Evolutionary conservation across 2,113 vertebrate species (phyloP).

Genomic region (Gnathonemus echidnorhynchus): DNA sequence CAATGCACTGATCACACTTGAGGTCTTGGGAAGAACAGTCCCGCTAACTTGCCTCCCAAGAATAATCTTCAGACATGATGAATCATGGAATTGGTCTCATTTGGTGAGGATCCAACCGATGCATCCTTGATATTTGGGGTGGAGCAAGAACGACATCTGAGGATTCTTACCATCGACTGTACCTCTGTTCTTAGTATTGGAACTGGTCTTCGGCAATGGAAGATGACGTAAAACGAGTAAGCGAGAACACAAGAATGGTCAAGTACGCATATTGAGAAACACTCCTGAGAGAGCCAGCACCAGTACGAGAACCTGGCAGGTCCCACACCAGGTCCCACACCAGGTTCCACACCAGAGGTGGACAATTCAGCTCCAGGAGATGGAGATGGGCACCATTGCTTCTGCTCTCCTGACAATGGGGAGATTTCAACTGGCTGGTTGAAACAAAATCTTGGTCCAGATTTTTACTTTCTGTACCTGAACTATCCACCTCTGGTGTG

Average conservation of each 20-base stretch:
- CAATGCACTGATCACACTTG: background rate
- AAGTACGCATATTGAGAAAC: background rate
- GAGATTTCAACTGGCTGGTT: background rate
- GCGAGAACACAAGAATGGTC: background rate
- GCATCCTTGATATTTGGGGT: background rate
- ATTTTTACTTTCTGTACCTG: background rate
- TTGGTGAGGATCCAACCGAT: background rate
- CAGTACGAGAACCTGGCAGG: too few species aligned
- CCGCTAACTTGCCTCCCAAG: background rate
- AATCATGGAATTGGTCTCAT: background rate
- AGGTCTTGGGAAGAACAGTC: background rate
- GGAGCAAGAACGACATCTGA: background rate
- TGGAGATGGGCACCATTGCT: conserved; percentile 29
- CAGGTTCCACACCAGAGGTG: background rate
- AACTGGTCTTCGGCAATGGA: background rate
- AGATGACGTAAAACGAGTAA: background rate
- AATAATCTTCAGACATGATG: background rate
- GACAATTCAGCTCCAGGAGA: background rate
- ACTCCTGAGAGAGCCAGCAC: background rate
- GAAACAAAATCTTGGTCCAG: background rate
- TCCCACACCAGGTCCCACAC: too few species aligned
- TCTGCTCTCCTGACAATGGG: conserved; percentile 10
- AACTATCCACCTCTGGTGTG: background rate
- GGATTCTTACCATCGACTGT: background rate
- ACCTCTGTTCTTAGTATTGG: background rate